Conservation (phyloP, 1,140 invertebrate species). For the Dolichoris vasculosae region DNA sequence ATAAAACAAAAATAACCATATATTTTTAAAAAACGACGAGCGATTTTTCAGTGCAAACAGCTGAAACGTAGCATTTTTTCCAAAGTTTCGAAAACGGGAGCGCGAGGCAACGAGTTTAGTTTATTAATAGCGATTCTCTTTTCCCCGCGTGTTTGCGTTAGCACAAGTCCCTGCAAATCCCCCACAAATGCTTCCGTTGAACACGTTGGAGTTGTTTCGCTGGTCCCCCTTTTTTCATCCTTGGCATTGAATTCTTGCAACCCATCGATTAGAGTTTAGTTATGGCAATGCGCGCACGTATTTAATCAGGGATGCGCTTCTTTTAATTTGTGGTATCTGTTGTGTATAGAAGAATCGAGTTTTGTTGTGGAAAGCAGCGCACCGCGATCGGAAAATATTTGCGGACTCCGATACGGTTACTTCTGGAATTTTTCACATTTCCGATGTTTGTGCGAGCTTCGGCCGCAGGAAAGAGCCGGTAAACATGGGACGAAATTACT, state of each 20-base stretch:
- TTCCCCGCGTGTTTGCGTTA: not conserved
- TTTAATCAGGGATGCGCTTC: not conserved
- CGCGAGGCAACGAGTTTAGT: not conserved
- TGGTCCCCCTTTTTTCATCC: not conserved
- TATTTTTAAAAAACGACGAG: too few relatives aligned
- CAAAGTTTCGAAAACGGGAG: not conserved
- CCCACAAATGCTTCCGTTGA: not conserved
- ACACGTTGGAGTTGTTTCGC: not conserved
- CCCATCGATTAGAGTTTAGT: too few relatives aligned
- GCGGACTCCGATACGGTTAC: not conserved
- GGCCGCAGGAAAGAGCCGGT: not conserved
- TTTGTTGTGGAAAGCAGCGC: not conserved
- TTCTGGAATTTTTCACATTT: slow-evolving; percentile 27
- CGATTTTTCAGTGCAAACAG: not conserved
- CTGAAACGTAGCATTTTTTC: not conserved
- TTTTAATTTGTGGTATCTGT: not conserved
- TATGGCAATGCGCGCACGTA: too few relatives aligned
- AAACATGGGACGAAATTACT: not conserved
- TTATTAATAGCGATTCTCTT: not conserved
- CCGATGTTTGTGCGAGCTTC: not conserved
- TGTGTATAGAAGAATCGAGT: not conserved
- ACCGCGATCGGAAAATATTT: slow-evolving; percentile 33
- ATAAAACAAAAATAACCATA: too few relatives aligned
- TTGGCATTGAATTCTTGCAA: not conserved
- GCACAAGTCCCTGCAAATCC: not conserved